Base-by-base conservation (phyloP, 2,888 invertebrate species). In the Acanthacorydalis orientalis region DNA sequence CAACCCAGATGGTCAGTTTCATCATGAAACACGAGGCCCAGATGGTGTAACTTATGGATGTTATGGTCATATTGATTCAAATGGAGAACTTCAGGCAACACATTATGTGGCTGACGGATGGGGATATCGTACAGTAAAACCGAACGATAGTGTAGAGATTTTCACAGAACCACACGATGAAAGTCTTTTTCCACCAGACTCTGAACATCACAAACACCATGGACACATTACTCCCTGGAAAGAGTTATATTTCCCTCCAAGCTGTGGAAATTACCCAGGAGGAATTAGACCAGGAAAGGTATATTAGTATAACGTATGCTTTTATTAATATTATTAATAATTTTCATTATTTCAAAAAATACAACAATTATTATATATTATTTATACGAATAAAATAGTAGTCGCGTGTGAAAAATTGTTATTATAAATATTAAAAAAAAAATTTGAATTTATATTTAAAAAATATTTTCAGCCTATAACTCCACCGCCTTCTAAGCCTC, bases 41-140 rank as follows among this genome's bases (percentile, higher is more conserved):
- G 83, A 84, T 56, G 80, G 80, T 15, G 79, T 84, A 14, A 84
- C 83, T 1, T 84, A 84, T 56, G 85, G 85, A 53, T 85, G 85
- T 61, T 85, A 84, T 56, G 85, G 85, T 31, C 80, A 80, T 62
- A 73, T 83, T 38, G 81, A 83, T 60, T 77, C 81, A 1, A 75
- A 77, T 43, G 73, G 74, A 35, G 69, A 70, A 50, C 69, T 82
- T 10, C 73, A 77, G 34, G 80, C 77, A 43, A 83, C 83, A 23
- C 82, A 83, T 64, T 85, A 84, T 60, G 73, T 85, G 10, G 83
- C 84, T 42, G 85, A 85, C 60, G 77, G 78, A 50, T 81, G 81
- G 67, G 85, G 85, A 14, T 85, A 83, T 61, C 69, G 85, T 51
- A 78, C 82, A 0, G 77, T 85, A 1, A 75, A 76, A 54, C 81